Evolutionary conservation across 2,888 invertebrate genomes (phyloP).

Genomic region (Hofmannophila pseudospretella): DNA sequence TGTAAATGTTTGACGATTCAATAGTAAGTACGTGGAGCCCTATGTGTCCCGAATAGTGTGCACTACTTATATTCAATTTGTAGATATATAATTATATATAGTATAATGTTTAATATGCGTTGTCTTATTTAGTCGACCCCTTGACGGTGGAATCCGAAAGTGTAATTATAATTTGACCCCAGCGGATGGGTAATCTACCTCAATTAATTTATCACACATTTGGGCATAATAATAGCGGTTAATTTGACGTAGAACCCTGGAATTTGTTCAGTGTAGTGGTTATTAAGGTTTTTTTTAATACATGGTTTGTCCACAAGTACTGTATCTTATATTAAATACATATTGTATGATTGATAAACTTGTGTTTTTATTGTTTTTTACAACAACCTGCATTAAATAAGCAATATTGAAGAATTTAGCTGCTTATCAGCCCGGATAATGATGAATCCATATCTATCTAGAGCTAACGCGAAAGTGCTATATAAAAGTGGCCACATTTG

Average conservation of each 20-base stretch:
- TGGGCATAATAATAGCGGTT: slow-evolving; percentile 72
- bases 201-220: slow-evolving; percentile 77
- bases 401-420: too few relatives aligned
- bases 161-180: slow-evolving; percentile 67
- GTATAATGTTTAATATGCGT: slow-evolving; percentile 74
- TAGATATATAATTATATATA: slow-evolving; percentile 78
- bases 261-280: slow-evolving; percentile 69
- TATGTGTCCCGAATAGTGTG: slow-evolving; percentile 62
- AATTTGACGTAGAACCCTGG: slow-evolving; percentile 55
- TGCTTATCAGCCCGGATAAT: too few relatives aligned
- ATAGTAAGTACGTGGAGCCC: slow-evolving; percentile 49
- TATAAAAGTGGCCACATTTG: too few relatives aligned
- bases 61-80: slow-evolving; percentile 74
- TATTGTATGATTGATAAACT: slow-evolving; percentile 73
- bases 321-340: slow-evolving; percentile 78
- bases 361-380: slow-evolving; percentile 57
- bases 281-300: slow-evolving; percentile 57
- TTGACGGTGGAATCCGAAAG: slow-evolving; percentile 55
- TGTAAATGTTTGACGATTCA: slow-evolving; percentile 70
- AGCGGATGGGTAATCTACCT: slow-evolving; percentile 71
- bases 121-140: slow-evolving; percentile 70
- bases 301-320: slow-evolving; percentile 74
- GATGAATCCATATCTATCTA: too few relatives aligned
- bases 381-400: too few relatives aligned
- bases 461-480: too few relatives aligned